phyloP scores from a whole-genome alignment of 2,888 invertebrate species.

The Epistrophe eligans region DNA sequence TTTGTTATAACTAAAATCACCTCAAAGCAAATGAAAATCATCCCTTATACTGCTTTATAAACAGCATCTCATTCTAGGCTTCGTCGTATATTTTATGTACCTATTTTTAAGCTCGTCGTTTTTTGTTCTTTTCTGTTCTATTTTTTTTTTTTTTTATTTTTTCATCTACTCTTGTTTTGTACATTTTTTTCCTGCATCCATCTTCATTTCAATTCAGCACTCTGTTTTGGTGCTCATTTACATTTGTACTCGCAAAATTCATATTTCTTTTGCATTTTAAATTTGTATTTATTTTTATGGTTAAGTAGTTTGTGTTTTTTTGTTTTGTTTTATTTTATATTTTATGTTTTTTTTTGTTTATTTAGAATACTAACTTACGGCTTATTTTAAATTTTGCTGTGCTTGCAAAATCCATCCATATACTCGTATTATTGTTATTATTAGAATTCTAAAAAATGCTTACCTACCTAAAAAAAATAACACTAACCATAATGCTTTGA shows the following conservation, averaged over 20 bases:
- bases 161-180: not conserved
- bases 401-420: conserved; percentile 49
- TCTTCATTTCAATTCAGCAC: conserved; percentile 62
- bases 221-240: conserved; percentile 49
- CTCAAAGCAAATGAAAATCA: conserved; percentile 57
- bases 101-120: conserved; percentile 14
- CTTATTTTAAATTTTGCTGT: conserved; percentile 32
- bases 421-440: conserved; percentile 14
- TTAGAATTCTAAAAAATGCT: conserved; percentile 43
- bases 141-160: conserved; percentile 10
- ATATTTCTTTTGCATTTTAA: conserved; percentile 47
- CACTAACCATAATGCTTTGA: conserved; percentile 75
- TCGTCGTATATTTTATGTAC: conserved; percentile 1
- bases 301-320: conserved; percentile 42
- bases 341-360: not conserved
- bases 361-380: conserved; percentile 44
- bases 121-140: conserved; percentile 3
- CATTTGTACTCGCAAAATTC: conserved; percentile 54
- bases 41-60: conserved; percentile 38
- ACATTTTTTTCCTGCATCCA: conserved; percentile 30
- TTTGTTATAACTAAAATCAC: conserved; percentile 48
- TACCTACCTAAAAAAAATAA: conserved; percentile 31
- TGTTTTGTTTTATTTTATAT: not conserved
- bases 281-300: conserved; percentile 26
- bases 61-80: conserved; percentile 3